phyloP scores from a whole-genome alignment of 2,797 vertebrate genomes.

The Loriculus beryllinus region DNA sequence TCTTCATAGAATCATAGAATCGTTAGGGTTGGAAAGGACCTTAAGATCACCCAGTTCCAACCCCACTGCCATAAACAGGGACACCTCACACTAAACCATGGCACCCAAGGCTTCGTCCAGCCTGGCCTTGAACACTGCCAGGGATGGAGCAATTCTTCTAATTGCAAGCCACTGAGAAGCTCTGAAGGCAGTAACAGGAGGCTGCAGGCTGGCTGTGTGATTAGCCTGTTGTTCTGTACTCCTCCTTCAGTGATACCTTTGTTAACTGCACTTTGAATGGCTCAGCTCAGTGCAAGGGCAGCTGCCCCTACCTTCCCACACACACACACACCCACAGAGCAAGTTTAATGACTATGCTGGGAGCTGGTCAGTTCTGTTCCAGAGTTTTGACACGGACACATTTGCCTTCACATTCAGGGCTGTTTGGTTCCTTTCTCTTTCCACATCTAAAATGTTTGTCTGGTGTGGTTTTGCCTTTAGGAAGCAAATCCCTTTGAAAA shows the following conservation, averaged over 20 bases:
- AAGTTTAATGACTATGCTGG: neutral
- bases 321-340: rapidly evolving
- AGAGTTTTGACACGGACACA: neutral
- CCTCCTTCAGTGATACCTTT: neutral
- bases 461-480: neutral
- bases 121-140: too few species aligned
- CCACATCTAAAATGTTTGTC: neutral
- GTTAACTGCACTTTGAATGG: neutral
- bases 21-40: too few species aligned
- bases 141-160: neutral
- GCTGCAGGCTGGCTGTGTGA: neutral
- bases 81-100: too few species aligned
- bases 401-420: neutral
- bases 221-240: neutral
- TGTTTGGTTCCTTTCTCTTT: neutral
- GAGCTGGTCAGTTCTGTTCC: neutral
- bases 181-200: neutral
- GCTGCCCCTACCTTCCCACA: neutral
- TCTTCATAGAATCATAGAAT: too few species aligned
- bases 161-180: neutral
- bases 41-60: too few species aligned
- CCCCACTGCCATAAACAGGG: too few species aligned
- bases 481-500: neutral
- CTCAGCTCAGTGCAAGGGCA: neutral
- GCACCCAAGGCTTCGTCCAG: too few species aligned